Evolutionary conservation across 2,888 invertebrate species (phyloP).

Genomic region (Bellardia bayeri): DNA sequence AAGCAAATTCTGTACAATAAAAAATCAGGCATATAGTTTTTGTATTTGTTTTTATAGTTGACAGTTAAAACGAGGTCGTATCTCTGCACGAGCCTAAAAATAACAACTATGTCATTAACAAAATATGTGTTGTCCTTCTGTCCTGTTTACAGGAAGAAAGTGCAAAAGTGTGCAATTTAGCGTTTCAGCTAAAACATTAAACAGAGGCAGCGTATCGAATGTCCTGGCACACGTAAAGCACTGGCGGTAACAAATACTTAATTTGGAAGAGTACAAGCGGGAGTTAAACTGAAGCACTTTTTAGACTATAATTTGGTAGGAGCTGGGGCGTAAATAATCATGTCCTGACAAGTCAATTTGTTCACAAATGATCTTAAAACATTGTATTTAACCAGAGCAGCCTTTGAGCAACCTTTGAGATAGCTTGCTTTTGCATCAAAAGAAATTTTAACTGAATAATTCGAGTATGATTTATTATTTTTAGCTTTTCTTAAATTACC

Average conservation of each 20-base stretch:
- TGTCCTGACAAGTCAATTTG: constrained; percentile 75
- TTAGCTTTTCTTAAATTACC: too few species aligned
- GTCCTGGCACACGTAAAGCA: constrained; percentile 75
- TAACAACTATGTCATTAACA: constrained; percentile 76
- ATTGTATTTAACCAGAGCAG: too few species aligned
- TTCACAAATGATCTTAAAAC: not conserved
- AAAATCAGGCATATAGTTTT: constrained; percentile 3
- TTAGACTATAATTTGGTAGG: not conserved
- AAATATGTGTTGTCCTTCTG: not conserved
- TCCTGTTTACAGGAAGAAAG: constrained; percentile 43
- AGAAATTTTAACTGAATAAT: too few species aligned
- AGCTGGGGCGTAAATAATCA: constrained; percentile 75
- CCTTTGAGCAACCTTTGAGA: too few species aligned
- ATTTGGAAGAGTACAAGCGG: not conserved
- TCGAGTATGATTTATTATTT: too few species aligned
- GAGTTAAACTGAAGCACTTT: not conserved
- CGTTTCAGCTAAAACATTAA: constrained; percentile 41
- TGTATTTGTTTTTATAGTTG: constrained; percentile 65
- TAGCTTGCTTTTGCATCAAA: too few species aligned
- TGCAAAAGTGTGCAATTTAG: constrained; percentile 74
- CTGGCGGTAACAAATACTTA: constrained; percentile 49
- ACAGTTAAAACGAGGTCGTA: constrained; percentile 76
- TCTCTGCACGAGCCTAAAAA: constrained; percentile 70
- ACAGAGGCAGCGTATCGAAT: constrained; percentile 76
- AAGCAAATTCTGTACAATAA: constrained; percentile 5